Evolutionary conservation across 2,113 vertebrate species (phyloP).

Genomic region (Pomatorhinus ruficollis): DNA sequence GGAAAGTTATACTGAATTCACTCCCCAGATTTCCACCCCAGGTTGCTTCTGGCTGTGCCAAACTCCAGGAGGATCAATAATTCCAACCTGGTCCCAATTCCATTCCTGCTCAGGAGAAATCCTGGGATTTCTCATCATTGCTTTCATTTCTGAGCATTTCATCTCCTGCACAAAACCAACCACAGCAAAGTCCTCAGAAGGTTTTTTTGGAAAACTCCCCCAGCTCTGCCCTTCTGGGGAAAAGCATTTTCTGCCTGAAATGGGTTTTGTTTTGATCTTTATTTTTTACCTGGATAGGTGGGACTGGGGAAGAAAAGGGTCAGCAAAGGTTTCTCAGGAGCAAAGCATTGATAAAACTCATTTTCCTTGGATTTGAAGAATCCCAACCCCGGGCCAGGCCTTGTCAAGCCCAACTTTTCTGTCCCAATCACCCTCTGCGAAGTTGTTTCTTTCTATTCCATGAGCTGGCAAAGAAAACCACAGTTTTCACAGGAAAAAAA

Average conservation of each 20-base stretch:
- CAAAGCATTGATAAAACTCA: accelerated
- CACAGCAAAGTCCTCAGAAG: not conserved
- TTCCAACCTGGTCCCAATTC: not conserved
- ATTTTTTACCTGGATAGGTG: not conserved
- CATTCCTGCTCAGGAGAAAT: not conserved
- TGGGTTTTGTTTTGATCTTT: not conserved
- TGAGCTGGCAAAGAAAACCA: not conserved
- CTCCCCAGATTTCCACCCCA: not conserved
- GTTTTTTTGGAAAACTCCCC: not conserved
- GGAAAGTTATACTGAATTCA: not conserved
- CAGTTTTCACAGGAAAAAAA: not conserved
- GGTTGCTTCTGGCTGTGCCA: not conserved
- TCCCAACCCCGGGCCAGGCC: not conserved
- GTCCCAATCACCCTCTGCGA: not conserved
- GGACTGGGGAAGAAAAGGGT: not conserved
- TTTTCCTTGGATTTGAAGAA: not conserved
- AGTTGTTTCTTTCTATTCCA: not conserved
- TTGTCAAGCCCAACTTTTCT: not conserved
- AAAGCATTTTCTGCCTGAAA: not conserved
- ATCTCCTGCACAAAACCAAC: not conserved
- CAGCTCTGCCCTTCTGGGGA: not conserved
- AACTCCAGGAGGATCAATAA: not conserved
- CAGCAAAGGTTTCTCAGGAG: not conserved
- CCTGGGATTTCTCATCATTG: not conserved
- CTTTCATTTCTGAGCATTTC: not conserved